Percentiles rank a stretch among this genome's conserved stretches.
phyloP scores from a whole-genome alignment of 2,113 vertebrate species.

The Pampusana beccarii region DNA sequence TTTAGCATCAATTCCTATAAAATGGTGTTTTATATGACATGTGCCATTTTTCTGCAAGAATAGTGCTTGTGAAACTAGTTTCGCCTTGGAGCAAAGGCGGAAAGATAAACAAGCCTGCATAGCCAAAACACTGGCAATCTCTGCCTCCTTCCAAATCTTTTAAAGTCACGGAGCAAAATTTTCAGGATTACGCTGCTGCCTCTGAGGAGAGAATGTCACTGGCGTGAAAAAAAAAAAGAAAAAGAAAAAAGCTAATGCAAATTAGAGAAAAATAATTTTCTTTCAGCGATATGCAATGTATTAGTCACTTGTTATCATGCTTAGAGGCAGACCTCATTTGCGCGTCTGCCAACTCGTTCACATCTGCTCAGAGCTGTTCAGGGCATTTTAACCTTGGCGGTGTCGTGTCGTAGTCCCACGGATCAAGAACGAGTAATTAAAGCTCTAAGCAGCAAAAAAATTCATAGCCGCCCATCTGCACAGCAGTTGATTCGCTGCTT shows the following conservation, averaged over 20 bases:
- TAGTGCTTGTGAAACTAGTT: constrained; percentile 81
- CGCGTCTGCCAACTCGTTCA: constrained; percentile 83
- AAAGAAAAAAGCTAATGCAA: constrained; percentile 76
- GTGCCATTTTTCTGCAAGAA: constrained; percentile 79
- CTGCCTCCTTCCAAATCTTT: constrained; percentile 76
- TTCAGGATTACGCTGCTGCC: constrained; percentile 76
- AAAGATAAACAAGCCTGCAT: constrained; percentile 80
- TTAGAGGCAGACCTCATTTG: constrained; percentile 85
- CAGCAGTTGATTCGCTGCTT: constrained; percentile 61
- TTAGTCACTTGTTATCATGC: constrained; percentile 86
- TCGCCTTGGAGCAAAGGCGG: constrained; percentile 80
- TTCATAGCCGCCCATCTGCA: constrained; percentile 70
- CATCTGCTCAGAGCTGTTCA: constrained; percentile 82
- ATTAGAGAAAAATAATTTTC: constrained; percentile 86
- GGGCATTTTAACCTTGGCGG: constrained; percentile 85
- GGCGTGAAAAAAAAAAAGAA: background rate
- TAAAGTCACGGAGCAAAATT: constrained; percentile 77
- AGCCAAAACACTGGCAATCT: constrained; percentile 78
- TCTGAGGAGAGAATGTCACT: constrained; percentile 66
- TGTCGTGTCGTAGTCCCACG: constrained; percentile 79
- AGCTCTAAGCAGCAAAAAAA: constrained; percentile 80
- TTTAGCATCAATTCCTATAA: constrained; percentile 75
- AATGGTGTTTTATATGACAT: constrained; percentile 75
- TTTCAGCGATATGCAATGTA: constrained; percentile 84
- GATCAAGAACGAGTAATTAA: constrained; percentile 84